Conservation (phyloP, 2,797 vertebrate genomes). For the Anableps anableps region DNA sequence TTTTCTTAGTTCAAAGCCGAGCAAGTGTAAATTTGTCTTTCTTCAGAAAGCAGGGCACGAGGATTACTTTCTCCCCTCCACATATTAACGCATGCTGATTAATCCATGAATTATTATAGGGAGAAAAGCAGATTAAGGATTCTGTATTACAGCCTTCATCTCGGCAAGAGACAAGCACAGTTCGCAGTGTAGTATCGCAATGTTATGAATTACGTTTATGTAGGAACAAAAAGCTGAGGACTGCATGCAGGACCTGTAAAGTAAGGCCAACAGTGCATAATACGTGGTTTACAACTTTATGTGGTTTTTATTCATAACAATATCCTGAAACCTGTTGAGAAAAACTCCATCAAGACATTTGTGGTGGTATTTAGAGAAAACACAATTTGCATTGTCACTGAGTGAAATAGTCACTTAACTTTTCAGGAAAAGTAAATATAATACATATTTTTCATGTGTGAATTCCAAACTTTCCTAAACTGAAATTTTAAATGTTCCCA, state of each 20-base stretch:
- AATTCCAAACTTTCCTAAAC: not conserved
- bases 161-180: constrained; percentile 32
- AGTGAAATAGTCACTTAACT: not conserved
- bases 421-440: not conserved
- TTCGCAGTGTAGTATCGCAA: constrained; percentile 15
- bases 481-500: not conserved
- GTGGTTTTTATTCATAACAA: not conserved
- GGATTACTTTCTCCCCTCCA: constrained; percentile 15
- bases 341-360: not conserved
- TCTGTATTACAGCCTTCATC: constrained; percentile 37
- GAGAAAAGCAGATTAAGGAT: constrained; percentile 42
- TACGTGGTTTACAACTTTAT: not conserved
- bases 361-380: not conserved
- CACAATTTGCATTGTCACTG: not conserved
- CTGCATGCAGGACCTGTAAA: constrained; percentile 2
- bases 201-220: constrained; percentile 28
- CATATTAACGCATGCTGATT: constrained; percentile 58
- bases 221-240: constrained; percentile 42
- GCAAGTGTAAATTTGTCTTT: constrained; percentile 10
- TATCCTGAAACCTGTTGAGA: not conserved
- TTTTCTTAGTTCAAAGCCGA: constrained; percentile 3
- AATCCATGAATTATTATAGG: constrained; percentile 38
- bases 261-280: constrained; percentile 7
- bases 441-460: not conserved
- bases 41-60: constrained; percentile 9